phyloP scores from a whole-genome alignment of 2,888 invertebrate genomes.

The Erebia ligea region DNA sequence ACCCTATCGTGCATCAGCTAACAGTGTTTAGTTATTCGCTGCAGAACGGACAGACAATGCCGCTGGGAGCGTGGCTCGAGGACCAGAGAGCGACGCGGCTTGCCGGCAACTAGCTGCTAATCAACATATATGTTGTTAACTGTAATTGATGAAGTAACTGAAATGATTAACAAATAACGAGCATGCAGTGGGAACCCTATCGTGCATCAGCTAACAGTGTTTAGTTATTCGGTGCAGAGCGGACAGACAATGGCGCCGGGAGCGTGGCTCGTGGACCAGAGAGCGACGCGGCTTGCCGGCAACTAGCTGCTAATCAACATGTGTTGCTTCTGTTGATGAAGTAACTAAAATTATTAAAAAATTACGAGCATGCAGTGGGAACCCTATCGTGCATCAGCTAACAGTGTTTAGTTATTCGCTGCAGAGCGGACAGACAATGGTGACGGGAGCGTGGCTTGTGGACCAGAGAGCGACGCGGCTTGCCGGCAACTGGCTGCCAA shows the following conservation, averaged over 20 bases:
- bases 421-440: conserved; percentile 64
- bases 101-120: conserved; percentile 48
- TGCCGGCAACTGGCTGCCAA: conserved; percentile 29
- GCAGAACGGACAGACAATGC: too few species aligned
- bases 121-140: conserved; percentile 29
- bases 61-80: conserved; percentile 49
- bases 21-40: conserved; percentile 77
- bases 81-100: conserved; percentile 62
- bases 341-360: background rate
- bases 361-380: conserved; percentile 41
- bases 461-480: too few species aligned
- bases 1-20: conserved; percentile 49
- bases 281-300: conserved; percentile 52
- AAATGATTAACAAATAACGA: background rate
- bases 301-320: conserved; percentile 48
- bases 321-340: conserved; percentile 33
- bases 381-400: conserved; percentile 59
- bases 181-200: conserved; percentile 53
- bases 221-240: conserved; percentile 66
- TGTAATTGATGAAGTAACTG: conserved; percentile 4
- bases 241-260: conserved; percentile 65
- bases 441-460: conserved; percentile 28
- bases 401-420: conserved; percentile 74
- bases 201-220: conserved; percentile 65
- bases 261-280: conserved; percentile 62